Base-by-base conservation (phyloP, 2,888 invertebrate species). In the Drosophila limbata region DNA sequence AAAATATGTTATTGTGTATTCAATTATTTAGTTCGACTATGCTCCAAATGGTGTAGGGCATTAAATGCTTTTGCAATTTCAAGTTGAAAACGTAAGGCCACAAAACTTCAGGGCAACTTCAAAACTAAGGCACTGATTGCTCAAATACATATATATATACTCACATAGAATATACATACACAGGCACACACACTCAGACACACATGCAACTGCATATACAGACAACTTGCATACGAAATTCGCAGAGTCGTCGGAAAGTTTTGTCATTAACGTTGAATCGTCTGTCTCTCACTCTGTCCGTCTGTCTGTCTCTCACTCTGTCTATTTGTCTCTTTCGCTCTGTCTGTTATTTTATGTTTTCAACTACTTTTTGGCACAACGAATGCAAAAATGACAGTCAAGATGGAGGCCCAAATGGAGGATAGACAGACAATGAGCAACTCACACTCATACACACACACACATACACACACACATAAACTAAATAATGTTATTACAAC, bases 401-500 rank as follows among this genome's bases (percentile, higher is more conserved):
- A 68, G 50, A 62, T 28, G 51, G 44, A 47, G 45, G 55, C 45
- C 31, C 56, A 60, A 39, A 31, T 35, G 35, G n/a, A 62, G 44
- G n/a, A 61, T 56, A 60, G 42, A 57, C 55, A 39, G 55, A 45
- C 57, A 52, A 59, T 63, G 39, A 72, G 84, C 69, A 59, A 62
- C 59, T 40, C 63, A 75, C 57, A 69, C 68, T 62, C 57, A 31
- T 44, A 69, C 57, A 40, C 52, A 52, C 63, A 61, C 61, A 64
- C 67, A 73, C 71, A 28, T 28, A 35, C 48, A 50, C 37, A 56
- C 63, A 61, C 65, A 65, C 48, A 68, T 67, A 75, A 86, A 83
- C 86, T 73, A 86, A 83, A 83, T 83, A 83, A 83, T 86, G 84
- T 83, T 86, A 86, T 83, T 86, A 84, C 83, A 83, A 81, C 81